phyloP scores from a whole-genome alignment of 2,797 vertebrate genomes.

The Myotis findleyi region DNA sequence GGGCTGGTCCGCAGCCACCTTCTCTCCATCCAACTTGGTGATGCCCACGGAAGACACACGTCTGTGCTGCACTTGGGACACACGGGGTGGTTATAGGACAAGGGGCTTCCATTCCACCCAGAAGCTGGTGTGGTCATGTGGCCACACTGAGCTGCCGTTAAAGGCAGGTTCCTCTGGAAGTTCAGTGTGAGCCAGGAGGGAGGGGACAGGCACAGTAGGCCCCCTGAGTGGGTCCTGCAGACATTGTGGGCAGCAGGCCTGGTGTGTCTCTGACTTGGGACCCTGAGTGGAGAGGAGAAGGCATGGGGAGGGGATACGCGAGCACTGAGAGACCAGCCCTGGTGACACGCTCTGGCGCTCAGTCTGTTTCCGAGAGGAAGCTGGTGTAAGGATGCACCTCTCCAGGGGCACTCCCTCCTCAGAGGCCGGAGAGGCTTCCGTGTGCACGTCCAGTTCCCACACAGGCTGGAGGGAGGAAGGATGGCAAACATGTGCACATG shows the following conservation, averaged over 20 bases:
- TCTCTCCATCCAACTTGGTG: not conserved
- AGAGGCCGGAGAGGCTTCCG: not conserved
- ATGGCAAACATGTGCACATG: not conserved
- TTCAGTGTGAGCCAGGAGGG: rapidly evolving
- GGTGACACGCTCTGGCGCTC: not conserved
- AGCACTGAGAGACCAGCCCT: not conserved
- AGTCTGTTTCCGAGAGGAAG: not conserved
- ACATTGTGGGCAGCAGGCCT: rapidly evolving
- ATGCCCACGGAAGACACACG: slow-evolving; percentile 56
- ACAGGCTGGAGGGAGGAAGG: not conserved
- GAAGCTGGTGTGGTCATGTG: not conserved
- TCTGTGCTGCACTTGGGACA: slow-evolving; percentile 35
- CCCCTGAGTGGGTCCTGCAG: too few species aligned
- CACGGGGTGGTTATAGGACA: slow-evolving; percentile 14
- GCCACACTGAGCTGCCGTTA: rapidly evolving
- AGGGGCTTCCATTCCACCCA: slow-evolving; percentile 17
- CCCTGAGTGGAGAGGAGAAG: not conserved
- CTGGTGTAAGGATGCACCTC: not conserved
- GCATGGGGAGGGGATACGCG: not conserved
- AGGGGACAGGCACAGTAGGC: not conserved
- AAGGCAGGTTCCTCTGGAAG: not conserved
- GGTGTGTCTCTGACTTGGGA: not conserved
- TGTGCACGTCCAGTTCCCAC: not conserved
- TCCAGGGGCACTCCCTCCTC: not conserved
- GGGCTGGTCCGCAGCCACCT: not conserved